Base-by-base conservation (phyloP, 2,113 vertebrate genomes). In the Melanerpes aurifrons region DNA sequence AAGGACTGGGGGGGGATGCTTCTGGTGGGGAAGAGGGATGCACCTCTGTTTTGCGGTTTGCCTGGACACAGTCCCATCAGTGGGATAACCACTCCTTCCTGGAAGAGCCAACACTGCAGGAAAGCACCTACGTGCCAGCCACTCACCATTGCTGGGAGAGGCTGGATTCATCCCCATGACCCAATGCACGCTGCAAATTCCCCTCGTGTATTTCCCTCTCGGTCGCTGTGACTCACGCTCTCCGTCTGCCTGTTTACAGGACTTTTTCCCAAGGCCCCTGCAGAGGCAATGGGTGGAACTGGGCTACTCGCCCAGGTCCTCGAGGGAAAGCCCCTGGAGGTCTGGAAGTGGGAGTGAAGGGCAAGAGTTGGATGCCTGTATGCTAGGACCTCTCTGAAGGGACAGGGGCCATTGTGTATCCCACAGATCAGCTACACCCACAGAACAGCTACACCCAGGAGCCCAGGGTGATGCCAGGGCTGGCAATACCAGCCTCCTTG, bases 221-320 rank as follows among this genome's bases (percentile, higher is more conserved):
- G 8, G 84, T 59, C 31, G 7, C 87, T 24, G 94, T 96, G 96
- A 96, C 91, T 94, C 96, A 96, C 6, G 25, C 80, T 96, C 87
- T 95, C 90, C 26, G 12, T 48, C 89, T 72, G 91, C 92, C 86
- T 94, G 91, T 95, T 94, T 90, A 96, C 80, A 75, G 86, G 45
- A 90, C 81, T 73, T 74, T 92, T 94, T 96, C 87, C 90, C 95
- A 95, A 88, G 67, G 82, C 35, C 76, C 56, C 86, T 20, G 59
- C 0, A 3, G 76, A 95, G 50, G 82, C 92, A 84, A 67, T 9
- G 48, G 87, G 89, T 92, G 29, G 76, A 92, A 84, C 77, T 47
- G 58, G 73, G 92, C 80, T 88, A 57, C 43, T 75, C 4, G 64
- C 91, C 82, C 69, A 43, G 43, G 82, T 74, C 77, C 69, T 83